Evolutionary conservation across 2,113 vertebrate species (phyloP), one percentile per base, ranked within the genome.

Genomic region (Addax nasomaculatus): DNA sequence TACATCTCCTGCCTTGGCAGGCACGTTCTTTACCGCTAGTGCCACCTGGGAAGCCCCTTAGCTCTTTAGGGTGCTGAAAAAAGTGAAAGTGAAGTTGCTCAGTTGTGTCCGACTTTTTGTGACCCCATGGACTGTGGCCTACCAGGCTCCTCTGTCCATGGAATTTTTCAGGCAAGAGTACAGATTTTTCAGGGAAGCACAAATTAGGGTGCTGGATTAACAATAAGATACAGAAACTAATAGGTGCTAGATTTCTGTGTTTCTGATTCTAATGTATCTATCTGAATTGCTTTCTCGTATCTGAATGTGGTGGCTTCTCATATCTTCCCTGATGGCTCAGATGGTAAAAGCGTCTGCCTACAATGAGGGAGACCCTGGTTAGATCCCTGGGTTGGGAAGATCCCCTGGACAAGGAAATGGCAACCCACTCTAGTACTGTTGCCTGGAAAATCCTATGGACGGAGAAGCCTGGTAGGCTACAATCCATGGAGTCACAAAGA

Each of bases 341-440:
- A 70, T 21, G n/a, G n/a, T 70, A 70, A 70, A 70, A 70, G 64
- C 4, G 0, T 36, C 64, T 11, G 17, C 17, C n/a, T 70, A 70
- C 64, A 70, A 11, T 70, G 17, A 0, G 4, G n/a, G 17, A 36
- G n/a, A 70, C n/a, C 4, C 0, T 8, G 64, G 17, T 70, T 70
- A 0, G 4, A 36, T 36, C 17, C n/a, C 64, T 36, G 17, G n/a
- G 33, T 36, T 0, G 4, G 33, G n/a, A 36, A 21, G n/a, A 36
- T 70, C 1, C 64, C 64, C n/a, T 70, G 64, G 64, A 70, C n/a
- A 70, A 70, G 64, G 64, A 70, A 70, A 23, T 36, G 64, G 64
- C 64, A 70, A 21, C 64, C n/a, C 2, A 70, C 64, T 70, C 9
- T 36, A 36, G 64, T 21, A 70, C n/a, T 21, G n/a, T 21, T 70